Conservation (phyloP, 2,888 invertebrate genomes). For the Pachymerium ferrugineum region DNA sequence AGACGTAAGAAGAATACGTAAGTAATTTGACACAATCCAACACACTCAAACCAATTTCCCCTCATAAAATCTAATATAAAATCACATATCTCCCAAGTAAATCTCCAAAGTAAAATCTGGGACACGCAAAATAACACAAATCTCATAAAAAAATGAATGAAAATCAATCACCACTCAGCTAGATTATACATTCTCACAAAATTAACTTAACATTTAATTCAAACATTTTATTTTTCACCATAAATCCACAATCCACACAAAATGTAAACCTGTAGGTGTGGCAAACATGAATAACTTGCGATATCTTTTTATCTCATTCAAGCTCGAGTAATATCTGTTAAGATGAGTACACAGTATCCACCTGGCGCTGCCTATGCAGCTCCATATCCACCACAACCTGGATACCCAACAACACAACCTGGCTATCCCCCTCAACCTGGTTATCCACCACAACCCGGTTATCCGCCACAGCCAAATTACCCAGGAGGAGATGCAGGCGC, state of each 20-base stretch:
- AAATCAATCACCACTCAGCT: not conserved
- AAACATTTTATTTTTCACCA: not conserved
- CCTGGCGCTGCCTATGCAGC: too few relatives aligned
- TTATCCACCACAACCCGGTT: slow-evolving; percentile 45
- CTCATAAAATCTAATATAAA: too few relatives aligned
- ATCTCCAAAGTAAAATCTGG: too few relatives aligned
- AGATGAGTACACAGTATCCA: not conserved
- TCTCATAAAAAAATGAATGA: not conserved
- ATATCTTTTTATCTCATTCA: too few relatives aligned
- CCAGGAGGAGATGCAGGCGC: slow-evolving; percentile 41
- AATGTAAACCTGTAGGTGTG: too few relatives aligned
- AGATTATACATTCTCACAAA: not conserved
- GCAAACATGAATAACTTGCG: too few relatives aligned
- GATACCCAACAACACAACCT: slow-evolving; percentile 44
- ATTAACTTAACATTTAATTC: not conserved
- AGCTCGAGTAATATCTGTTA: too few relatives aligned
- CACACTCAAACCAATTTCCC: too few relatives aligned
- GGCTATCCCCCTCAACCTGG: slow-evolving; percentile 36
- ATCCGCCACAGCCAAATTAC: slow-evolving; percentile 48
- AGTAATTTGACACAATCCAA: too few relatives aligned
- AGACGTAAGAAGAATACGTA: too few relatives aligned
- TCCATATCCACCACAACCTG: slow-evolving; percentile 41
- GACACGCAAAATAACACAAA: not conserved
- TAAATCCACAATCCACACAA: too few relatives aligned
- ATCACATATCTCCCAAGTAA: too few relatives aligned